A percentile compares a stretch with the other conserved stretches of the same genome.
Conservation (phyloP, 2,113 vertebrate genomes). For the Struthidea cinerea region DNA sequence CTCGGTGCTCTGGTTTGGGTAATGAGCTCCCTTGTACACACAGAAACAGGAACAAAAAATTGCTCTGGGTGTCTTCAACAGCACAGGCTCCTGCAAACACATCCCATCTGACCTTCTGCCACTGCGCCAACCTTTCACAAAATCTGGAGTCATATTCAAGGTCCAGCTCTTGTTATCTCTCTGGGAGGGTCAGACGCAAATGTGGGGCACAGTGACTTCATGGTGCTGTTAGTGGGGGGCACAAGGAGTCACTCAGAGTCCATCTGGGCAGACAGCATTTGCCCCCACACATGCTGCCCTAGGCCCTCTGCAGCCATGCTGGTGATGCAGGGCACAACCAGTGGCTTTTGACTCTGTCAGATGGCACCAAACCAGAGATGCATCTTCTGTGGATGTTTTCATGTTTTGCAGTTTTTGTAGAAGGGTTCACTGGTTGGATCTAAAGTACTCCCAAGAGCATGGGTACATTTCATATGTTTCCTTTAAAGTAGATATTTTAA, state of each 20-base stretch:
- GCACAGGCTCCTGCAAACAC: neutral
- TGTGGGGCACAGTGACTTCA: neutral
- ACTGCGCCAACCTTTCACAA: neutral
- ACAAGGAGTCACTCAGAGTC: neutral
- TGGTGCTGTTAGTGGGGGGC: neutral
- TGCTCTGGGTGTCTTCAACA: neutral
- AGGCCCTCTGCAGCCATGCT: neutral
- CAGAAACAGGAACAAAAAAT: neutral
- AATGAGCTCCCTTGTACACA: neutral
- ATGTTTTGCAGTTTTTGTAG: neutral
- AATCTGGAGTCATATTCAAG: neutral
- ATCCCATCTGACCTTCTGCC: neutral
- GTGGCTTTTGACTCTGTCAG: neutral
- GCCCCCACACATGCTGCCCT: neutral
- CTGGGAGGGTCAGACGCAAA: neutral
- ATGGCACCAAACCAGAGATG: neutral
- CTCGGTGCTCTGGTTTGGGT: neutral
- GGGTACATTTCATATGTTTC: neutral
- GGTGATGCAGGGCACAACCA: neutral
- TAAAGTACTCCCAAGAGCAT: neutral
- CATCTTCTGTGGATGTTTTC: neutral
- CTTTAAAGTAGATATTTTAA: neutral
- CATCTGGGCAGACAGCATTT: neutral
- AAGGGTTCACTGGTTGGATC: neutral
- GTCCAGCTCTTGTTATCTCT: neutral